These are phyloP conservation scores for Echiichthys vipera DNA, from an alignment of 2,797 vertebrate genomes.

Conservation along the genomic window DNA sequence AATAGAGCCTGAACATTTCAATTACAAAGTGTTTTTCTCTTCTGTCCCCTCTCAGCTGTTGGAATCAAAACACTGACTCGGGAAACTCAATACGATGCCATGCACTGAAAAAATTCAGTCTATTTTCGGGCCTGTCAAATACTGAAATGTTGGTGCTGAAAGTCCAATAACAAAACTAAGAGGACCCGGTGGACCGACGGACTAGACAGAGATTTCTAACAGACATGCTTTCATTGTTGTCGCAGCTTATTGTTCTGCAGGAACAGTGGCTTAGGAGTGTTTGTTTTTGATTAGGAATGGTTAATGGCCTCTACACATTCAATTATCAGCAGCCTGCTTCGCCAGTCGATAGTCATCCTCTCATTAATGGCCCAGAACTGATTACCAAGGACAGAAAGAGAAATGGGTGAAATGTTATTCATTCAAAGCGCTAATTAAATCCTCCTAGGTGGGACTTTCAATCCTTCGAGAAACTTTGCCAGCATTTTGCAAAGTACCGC, in stretches of 20 bases:
- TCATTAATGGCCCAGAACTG: constrained; percentile 86
- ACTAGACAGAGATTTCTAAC: constrained; percentile 28
- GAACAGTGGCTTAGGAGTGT: constrained; percentile 78
- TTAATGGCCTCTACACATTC: constrained; percentile 86
- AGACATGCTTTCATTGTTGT: constrained; percentile 49
- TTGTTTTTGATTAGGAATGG: constrained; percentile 87
- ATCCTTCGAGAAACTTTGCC: constrained; percentile 64
- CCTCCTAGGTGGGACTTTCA: constrained; percentile 78
- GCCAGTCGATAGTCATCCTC: constrained; percentile 83
- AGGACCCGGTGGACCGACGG: constrained; percentile 8
- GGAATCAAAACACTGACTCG: constrained; percentile 51
- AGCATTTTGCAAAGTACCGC: constrained; percentile 30
- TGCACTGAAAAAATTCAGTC: constrained; percentile 49
- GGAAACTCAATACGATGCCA: constrained; percentile 55
- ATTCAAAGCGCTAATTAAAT: constrained; percentile 84
- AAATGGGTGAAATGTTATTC: constrained; percentile 79
- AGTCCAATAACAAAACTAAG: constrained; percentile 27
- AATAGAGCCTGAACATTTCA: constrained; percentile 58
- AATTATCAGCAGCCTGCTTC: constrained; percentile 83
- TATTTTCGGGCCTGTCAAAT: constrained; percentile 66
- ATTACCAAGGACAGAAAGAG: constrained; percentile 80
- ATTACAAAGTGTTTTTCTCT: constrained; percentile 55
- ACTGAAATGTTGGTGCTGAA: constrained; percentile 48
- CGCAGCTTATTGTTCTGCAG: constrained; percentile 53
- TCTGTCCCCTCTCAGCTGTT: constrained; percentile 47